These are phyloP conservation scores for Talpa occidentalis DNA, from an alignment of 2,113 vertebrate genomes.

Conservation along the genomic window DNA sequence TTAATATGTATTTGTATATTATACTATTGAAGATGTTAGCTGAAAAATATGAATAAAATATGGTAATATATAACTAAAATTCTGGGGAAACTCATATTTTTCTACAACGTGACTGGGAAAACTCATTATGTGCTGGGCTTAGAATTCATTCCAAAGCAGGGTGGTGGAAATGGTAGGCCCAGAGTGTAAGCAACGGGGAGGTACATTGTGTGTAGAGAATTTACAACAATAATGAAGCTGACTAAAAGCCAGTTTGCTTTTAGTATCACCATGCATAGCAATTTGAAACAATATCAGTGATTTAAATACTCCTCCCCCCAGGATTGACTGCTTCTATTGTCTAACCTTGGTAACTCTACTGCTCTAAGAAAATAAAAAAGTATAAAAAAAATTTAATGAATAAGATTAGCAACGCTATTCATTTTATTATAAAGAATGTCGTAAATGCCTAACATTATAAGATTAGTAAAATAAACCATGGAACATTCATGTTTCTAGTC, in stretches of 20 bases:
- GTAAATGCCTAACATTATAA: slow-evolving; percentile 8
- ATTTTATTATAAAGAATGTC: slow-evolving; percentile 17
- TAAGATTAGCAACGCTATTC: not conserved
- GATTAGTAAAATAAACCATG: not conserved
- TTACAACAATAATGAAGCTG: slow-evolving; percentile 50
- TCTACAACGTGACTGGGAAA: not conserved
- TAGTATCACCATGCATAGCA: not conserved
- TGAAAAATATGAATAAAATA: not conserved
- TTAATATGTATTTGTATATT: not conserved
- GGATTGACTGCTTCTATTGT: not conserved
- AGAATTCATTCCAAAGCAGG: not conserved
- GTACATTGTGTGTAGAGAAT: not conserved
- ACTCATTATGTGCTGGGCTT: not conserved
- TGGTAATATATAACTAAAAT: not conserved
- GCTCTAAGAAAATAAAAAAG: not conserved
- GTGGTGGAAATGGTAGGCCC: not conserved
- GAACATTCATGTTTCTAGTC: not conserved
- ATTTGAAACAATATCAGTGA: slow-evolving; percentile 37
- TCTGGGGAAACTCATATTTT: not conserved
- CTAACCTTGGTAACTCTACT: not conserved
- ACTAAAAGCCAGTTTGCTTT: slow-evolving; percentile 9
- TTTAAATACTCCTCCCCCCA: slow-evolving; percentile 7
- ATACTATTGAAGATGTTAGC: not conserved
- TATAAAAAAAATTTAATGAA: not conserved
- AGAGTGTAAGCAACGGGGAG: not conserved